Evolutionary conservation across 1,140 invertebrate genomes (phyloP), one percentile per base, ranked within the genome.

Genomic region (Tyrophagus putrescentiae): DNA sequence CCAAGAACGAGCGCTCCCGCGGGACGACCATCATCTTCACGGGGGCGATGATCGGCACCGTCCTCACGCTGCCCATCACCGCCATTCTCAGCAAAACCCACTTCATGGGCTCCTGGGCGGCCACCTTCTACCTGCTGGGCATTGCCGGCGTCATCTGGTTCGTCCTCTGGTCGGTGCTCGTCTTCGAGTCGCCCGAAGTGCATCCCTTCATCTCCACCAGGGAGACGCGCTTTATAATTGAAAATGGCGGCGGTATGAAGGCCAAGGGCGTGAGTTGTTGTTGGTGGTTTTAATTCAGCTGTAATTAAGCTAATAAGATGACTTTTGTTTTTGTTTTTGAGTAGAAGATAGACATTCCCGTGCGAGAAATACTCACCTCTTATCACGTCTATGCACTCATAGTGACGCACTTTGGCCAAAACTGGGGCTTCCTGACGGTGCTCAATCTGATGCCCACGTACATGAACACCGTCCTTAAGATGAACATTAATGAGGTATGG

Each of bases 361-460:
- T 90, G 90, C 73, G 72, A 34, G 68, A 75, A 25, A 78, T 97
- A 62, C 70, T 95, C 5, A 81, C 79, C 0, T 92, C 89, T 0
- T 67, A 77, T 1, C 84, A 89, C 0, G 88, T 96, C 3, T 93
- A 87, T 87, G 89, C 90, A 1, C 88, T 95, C 68, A 79, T 94
- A 56, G 72, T 91, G 21, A 87, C 86, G 0, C 91, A 96, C 70
- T 85, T 82, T 33, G 82, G 85, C 57, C 88, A 88, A 62, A 91
- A 95, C 61, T 97, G 91, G 76, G 86, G 88, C 0, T 94, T 91
- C 74, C 95, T 95, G 74, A 94, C 87, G 3, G 81, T 96, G 42
- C 80, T 95, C 53, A 90, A 90, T 70, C 86, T 92, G 68, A 76
- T 97, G 58, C 93, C 93, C 7, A 91, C 85, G 0, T 98, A 92